Conservation (phyloP, 1,140 invertebrate species). For the Anthonomus grandis region DNA sequence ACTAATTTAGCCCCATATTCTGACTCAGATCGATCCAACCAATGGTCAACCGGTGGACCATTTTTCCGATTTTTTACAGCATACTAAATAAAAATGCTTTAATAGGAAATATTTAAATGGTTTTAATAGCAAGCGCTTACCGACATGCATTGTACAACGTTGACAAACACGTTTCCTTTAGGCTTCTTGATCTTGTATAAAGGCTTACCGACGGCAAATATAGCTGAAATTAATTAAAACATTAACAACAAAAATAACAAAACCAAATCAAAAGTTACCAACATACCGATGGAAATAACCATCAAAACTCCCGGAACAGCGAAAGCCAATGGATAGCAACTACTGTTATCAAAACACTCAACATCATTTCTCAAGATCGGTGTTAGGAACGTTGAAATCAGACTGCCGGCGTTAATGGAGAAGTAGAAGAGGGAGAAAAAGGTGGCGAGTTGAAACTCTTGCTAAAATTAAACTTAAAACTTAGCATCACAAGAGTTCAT, state of each 20-base stretch:
- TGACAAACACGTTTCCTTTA: conserved; percentile 76
- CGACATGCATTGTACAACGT: conserved; percentile 71
- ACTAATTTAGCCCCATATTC: conserved; percentile 68
- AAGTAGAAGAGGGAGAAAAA: conserved; percentile 96
- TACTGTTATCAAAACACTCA: conserved; percentile 73
- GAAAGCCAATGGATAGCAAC: conserved; percentile 90
- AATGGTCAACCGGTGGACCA: conserved; percentile 57
- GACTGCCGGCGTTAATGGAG: conserved; percentile 87
- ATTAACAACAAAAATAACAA: too few relatives aligned
- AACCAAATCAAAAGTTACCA: background rate
- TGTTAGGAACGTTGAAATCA: conserved; percentile 86
- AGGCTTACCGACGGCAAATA: conserved; percentile 75
- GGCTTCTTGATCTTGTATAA: conserved; percentile 77
- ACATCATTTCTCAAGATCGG: conserved; percentile 82
- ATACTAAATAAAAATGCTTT: conserved; percentile 11
- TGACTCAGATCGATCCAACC: conserved; percentile 77
- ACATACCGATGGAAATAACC: conserved; percentile 73
- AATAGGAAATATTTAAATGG: background rate
- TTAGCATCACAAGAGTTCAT: too few relatives aligned
- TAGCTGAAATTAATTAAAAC: conserved; percentile 57
- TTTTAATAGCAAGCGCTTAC: conserved; percentile 75
- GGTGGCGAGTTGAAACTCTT: conserved; percentile 68
- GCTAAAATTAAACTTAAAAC: conserved; percentile 40
- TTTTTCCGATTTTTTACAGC: conserved; percentile 12
- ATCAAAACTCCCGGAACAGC: conserved; percentile 86